Conservation (phyloP, 2,113 vertebrate genomes). For the Cyrtonyx montezumae region DNA sequence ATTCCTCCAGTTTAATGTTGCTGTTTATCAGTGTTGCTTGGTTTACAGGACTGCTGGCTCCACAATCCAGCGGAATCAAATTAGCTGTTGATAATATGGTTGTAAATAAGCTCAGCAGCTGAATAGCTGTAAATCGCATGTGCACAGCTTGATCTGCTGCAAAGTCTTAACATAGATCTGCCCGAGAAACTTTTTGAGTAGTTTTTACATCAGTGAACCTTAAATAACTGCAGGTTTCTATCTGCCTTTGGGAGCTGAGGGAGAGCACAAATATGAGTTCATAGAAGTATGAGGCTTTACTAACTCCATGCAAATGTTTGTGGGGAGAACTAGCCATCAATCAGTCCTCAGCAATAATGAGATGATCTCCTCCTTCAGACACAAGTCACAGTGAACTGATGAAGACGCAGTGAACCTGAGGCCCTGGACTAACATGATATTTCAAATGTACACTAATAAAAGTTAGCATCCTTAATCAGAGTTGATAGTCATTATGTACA, state of each 20-base stretch:
- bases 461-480: neutral
- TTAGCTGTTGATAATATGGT: conserved; percentile 23
- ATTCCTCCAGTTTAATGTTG: neutral
- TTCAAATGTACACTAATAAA: neutral
- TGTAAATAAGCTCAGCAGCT: conserved; percentile 23
- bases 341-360: neutral
- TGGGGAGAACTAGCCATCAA: neutral
- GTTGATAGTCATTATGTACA: rapidly evolving
- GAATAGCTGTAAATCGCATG: neutral
- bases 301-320: neutral
- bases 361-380: neutral
- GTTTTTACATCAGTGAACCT: neutral
- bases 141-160: neutral
- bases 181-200: neutral
- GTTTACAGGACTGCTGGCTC: neutral
- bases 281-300: neutral
- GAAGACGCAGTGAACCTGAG: neutral
- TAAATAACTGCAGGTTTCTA: neutral
- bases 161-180: neutral
- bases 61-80: conserved; percentile 33
- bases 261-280: rapidly evolving
- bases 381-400: neutral
- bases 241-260: neutral
- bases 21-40: neutral
- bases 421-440: rapidly evolving